These are phyloP conservation scores for Psilopogon haemacephalus DNA, from an alignment of 2,113 vertebrate genomes.

Conservation along the genomic window DNA sequence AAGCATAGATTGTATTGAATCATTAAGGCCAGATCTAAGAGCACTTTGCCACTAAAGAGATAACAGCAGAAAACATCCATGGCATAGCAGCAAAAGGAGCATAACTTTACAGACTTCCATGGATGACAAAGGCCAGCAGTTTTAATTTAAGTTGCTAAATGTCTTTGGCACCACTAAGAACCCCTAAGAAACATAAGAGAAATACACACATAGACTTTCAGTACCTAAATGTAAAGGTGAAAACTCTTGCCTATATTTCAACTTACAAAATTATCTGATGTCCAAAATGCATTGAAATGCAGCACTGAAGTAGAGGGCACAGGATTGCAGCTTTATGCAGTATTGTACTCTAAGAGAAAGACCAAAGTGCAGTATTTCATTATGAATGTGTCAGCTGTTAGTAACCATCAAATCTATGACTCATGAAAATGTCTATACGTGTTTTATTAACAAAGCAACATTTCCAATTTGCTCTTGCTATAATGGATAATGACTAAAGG, in stretches of 20 bases:
- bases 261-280: neutral
- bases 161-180: neutral
- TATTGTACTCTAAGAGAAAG: slow-evolving; percentile 8
- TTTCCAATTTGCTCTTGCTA: slow-evolving; percentile 65
- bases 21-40: neutral
- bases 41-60: neutral
- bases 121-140: neutral
- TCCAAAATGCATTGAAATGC: neutral
- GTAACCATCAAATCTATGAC: slow-evolving; percentile 66
- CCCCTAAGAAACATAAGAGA: neutral
- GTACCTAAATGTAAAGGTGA: neutral
- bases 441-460: slow-evolving; percentile 70
- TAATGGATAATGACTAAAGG: slow-evolving; percentile 67
- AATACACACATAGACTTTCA: neutral
- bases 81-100: neutral
- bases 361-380: slow-evolving; percentile 55
- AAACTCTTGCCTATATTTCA: neutral
- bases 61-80: neutral
- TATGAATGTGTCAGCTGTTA: slow-evolving; percentile 64
- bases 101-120: neutral
- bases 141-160: neutral
- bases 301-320: neutral
- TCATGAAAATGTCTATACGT: slow-evolving; percentile 60
- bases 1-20: neutral
- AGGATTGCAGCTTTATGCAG: neutral